phyloP scores from a whole-genome alignment of 2,113 vertebrate genomes.

The Oreochromis niloticus region DNA sequence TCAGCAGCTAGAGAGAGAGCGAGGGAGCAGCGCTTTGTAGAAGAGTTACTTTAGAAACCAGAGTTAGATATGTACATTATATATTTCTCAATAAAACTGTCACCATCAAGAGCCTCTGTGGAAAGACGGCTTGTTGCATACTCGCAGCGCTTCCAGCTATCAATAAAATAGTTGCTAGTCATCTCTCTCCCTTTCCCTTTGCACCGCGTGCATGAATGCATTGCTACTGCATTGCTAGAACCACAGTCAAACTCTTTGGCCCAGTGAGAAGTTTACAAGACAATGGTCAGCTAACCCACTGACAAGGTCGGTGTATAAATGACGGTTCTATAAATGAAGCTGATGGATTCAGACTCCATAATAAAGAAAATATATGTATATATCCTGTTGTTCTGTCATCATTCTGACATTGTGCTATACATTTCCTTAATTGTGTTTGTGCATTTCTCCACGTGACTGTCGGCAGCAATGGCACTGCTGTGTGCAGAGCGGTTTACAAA shows the following conservation, averaged over 20 bases:
- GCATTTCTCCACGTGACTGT: not conserved
- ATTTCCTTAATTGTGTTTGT: conserved; percentile 13
- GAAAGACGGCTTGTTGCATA: not conserved
- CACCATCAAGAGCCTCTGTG: not conserved
- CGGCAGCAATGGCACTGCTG: not conserved
- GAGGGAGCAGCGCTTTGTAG: not conserved
- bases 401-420: not conserved
- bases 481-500: conserved; percentile 23
- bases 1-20: not conserved
- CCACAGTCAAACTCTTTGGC: not conserved
- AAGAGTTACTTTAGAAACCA: not conserved
- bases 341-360: not conserved
- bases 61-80: conserved; percentile 27
- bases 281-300: not conserved
- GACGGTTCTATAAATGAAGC: not conserved
- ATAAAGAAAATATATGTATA: not conserved
- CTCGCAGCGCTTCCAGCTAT: not conserved
- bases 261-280: not conserved
- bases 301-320: not conserved
- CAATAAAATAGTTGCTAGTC: not conserved
- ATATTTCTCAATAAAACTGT: conserved; percentile 48
- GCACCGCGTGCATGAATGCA: not conserved
- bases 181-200: not conserved
- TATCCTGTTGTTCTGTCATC: not conserved
- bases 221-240: not conserved